phyloP scores from a whole-genome alignment of 2,888 invertebrate genomes.

The Octonoba sinensis region DNA sequence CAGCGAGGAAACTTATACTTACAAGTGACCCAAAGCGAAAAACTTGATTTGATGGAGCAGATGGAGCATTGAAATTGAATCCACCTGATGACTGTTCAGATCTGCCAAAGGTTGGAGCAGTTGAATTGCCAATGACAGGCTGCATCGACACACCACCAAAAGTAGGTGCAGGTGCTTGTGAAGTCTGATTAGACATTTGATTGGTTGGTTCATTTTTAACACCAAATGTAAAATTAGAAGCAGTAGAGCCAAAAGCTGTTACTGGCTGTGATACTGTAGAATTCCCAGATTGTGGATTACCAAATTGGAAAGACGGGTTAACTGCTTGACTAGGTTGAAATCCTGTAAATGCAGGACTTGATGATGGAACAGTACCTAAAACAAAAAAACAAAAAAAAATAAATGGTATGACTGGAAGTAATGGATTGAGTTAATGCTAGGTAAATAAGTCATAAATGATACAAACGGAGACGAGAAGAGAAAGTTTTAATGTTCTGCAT shows the following conservation, averaged over 20 bases:
- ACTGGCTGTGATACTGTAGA: conserved; percentile 3
- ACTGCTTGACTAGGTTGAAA: conserved; percentile 21
- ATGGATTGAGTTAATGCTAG: no score
- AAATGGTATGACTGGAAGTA: no score
- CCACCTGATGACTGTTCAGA: conserved; percentile 22
- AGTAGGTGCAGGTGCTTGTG: conserved; percentile 6
- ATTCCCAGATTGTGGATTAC: conserved; percentile 18
- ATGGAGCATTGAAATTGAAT: conserved; percentile 28
- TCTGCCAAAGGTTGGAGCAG: conserved; percentile 13
- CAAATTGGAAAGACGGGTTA: conserved; percentile 37
- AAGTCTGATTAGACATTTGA: conserved; percentile 4
- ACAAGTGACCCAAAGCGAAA: conserved; percentile 37
- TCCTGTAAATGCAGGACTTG: conserved; percentile 17
- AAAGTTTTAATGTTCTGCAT: no score
- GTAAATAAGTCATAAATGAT: no score
- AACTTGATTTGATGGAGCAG: conserved; percentile 15
- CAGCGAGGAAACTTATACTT: not conserved
- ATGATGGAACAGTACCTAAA: conserved; percentile 4
- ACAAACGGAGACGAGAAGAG: no score
- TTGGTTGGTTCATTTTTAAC: conserved; percentile 26
- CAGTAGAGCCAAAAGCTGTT: conserved; percentile 16
- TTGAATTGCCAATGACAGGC: not conserved
- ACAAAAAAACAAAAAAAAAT: not conserved
- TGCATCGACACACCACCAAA: conserved; percentile 6
- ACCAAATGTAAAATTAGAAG: conserved; percentile 30